A percentile compares a stretch with the other conserved stretches of the same genome.
Conservation (phyloP, 2,113 vertebrate genomes). For the Mormyrus lacerda region DNA sequence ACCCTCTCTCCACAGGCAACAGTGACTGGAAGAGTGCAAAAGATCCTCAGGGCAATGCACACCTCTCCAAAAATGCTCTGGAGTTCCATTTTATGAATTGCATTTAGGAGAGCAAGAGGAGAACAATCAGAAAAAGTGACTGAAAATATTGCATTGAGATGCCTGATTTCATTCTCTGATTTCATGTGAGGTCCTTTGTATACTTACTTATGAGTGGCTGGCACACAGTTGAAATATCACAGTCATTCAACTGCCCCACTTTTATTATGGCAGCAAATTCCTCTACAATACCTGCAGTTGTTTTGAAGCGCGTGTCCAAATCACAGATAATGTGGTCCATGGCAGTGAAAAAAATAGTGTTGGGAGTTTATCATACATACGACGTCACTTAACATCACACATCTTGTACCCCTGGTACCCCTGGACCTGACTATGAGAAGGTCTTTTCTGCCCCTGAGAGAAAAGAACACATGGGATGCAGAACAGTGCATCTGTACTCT, state of each 20-base stretch:
- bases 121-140: too few relatives aligned
- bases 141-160: too few relatives aligned
- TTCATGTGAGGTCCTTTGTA: too few relatives aligned
- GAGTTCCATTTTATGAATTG: too few relatives aligned
- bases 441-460: constrained; percentile 9
- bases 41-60: too few relatives aligned
- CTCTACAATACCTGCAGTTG: neutral
- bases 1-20: neutral
- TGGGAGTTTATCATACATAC: neutral
- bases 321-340: neutral
- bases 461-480: constrained; percentile 26
- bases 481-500: constrained; percentile 19
- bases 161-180: too few relatives aligned
- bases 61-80: too few relatives aligned
- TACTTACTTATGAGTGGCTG: too few relatives aligned
- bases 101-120: too few relatives aligned
- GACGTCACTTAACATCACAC: neutral
- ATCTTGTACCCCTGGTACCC: constrained; percentile 24
- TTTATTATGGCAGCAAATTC: neutral
- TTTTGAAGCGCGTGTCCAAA: neutral
- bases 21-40: too few relatives aligned
- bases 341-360: neutral
- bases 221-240: neutral
- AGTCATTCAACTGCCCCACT: neutral
- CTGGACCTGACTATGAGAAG: constrained; percentile 12